These are phyloP conservation scores for Anadara kagoshimensis DNA, from an alignment of 1,140 invertebrate genomes.

Conservation along the genomic window DNA sequence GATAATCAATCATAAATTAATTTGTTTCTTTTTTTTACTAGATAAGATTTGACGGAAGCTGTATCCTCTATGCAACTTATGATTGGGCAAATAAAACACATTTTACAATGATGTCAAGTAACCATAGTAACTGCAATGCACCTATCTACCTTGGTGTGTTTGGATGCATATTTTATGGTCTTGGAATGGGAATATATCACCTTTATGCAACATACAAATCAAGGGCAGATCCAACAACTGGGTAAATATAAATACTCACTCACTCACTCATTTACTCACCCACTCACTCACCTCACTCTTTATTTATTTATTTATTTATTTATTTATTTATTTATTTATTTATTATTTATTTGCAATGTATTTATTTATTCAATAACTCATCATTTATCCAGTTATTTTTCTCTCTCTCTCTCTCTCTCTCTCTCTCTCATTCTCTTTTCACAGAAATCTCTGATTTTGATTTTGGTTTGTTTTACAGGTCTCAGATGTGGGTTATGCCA, in stretches of 20 bases:
- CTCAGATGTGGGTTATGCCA: slow-evolving; percentile 64
- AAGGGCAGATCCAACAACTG: slow-evolving; percentile 51
- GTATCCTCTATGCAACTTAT: slow-evolving; percentile 23
- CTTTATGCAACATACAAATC: slow-evolving; percentile 48
- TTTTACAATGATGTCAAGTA: slow-evolving; percentile 6
- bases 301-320: too few relatives aligned
- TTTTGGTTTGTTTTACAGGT: too few relatives aligned
- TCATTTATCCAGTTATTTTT: neutral
- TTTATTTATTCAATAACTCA: too few relatives aligned
- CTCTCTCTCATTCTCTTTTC: too few relatives aligned
- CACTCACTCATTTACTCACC: neutral
- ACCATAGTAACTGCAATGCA: slow-evolving; percentile 47
- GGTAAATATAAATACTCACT: slow-evolving; percentile 40
- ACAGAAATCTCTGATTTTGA: too few relatives aligned
- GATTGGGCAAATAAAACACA: slow-evolving; percentile 5
- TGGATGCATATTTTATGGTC: slow-evolving; percentile 57
- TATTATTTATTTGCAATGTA: too few relatives aligned
- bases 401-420: neutral
- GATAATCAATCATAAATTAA: neutral
- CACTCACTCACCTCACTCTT: too few relatives aligned
- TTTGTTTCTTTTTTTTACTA: neutral
- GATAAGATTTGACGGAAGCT: slow-evolving; percentile 21
- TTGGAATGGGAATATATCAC: slow-evolving; percentile 52
- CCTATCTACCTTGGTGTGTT: slow-evolving; percentile 59
- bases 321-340: too few relatives aligned